Percentiles rank a stretch among this genome's conserved stretches.
Evolutionary conservation across 2,888 invertebrate genomes (phyloP).

Genomic region (Geophilus truncorum): DNA sequence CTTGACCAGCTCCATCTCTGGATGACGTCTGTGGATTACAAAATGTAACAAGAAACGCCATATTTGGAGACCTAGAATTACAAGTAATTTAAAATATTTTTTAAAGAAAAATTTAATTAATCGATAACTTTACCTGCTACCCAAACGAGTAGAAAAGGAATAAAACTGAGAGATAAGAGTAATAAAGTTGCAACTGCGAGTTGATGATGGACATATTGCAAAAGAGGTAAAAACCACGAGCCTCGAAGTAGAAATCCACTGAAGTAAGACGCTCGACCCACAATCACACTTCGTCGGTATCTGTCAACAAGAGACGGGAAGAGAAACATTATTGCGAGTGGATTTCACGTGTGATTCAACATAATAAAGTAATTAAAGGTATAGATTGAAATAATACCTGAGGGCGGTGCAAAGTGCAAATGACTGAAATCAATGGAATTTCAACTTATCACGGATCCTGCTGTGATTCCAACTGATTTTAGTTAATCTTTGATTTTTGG

Average conservation of each 20-base stretch:
- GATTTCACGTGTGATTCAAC: not conserved
- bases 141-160: not conserved
- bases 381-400: not conserved
- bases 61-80: not conserved
- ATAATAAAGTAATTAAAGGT: not conserved
- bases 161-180: not conserved
- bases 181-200: not conserved
- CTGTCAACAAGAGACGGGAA: not conserved
- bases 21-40: not conserved
- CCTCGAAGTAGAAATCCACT: not conserved
- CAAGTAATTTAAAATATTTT: too few relatives aligned
- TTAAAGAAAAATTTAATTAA: too few relatives aligned
- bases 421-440: not conserved
- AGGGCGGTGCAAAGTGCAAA: not conserved
- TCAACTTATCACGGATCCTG: not conserved
- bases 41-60: not conserved
- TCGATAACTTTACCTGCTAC: not conserved
- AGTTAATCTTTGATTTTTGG: not conserved
- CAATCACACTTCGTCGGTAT: not conserved
- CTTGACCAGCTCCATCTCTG: not conserved
- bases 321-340: not conserved
- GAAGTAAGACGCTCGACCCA: not conserved
- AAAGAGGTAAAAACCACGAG: not conserved
- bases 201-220: not conserved
- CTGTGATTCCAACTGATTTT: not conserved